Evolutionary conservation across 2,113 vertebrate genomes (phyloP).

Genomic region (Calonectris borealis): DNA sequence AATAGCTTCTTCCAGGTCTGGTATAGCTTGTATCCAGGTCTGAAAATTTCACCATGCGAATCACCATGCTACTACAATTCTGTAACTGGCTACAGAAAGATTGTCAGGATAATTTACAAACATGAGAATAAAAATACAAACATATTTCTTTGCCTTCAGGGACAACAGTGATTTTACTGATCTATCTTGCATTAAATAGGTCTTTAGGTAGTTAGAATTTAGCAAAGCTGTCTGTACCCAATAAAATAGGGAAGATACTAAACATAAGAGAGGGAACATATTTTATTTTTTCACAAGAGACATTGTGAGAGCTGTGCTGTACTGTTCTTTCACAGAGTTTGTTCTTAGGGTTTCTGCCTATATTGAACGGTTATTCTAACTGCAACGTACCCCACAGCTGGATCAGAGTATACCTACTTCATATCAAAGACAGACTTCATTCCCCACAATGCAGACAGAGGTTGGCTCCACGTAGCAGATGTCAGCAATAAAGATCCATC

Average conservation of each 20-base stretch:
- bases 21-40: background rate
- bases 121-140: background rate
- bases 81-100: background rate
- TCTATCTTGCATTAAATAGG: background rate
- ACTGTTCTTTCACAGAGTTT: background rate
- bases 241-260: background rate
- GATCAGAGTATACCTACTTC: slow-evolving; percentile 84
- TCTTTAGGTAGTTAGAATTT: background rate
- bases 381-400: background rate
- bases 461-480: slow-evolving; percentile 96
- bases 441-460: slow-evolving; percentile 95
- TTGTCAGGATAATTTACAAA: background rate
- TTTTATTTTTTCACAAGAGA: background rate
- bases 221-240: background rate
- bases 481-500: slow-evolving; percentile 95
- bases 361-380: background rate
- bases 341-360: background rate
- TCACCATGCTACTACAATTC: background rate
- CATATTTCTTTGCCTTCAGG: background rate
- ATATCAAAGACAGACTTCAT: slow-evolving; percentile 99
- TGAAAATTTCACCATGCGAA: background rate
- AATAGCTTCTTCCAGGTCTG: background rate
- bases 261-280: background rate
- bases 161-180: background rate
- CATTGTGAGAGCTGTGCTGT: background rate